These are phyloP conservation scores for Celastrina argiolus DNA, from an alignment of 2,888 invertebrate species.

Conservation along the genomic window DNA sequence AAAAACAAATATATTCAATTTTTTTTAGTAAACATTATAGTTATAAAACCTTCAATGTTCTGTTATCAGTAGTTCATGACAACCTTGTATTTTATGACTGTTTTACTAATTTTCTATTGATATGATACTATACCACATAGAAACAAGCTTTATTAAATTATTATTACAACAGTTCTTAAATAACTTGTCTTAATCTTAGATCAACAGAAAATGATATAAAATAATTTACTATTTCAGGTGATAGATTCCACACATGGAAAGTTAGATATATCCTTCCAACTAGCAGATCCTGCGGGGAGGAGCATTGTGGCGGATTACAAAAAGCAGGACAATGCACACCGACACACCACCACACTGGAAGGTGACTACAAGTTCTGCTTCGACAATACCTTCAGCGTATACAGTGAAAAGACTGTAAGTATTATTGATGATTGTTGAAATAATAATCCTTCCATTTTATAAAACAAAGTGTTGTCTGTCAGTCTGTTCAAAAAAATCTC, in stretches of 20 bases:
- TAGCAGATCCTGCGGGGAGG: conserved; percentile 82
- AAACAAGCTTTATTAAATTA: no score
- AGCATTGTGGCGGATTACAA: conserved; percentile 83
- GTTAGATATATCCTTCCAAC: conserved; percentile 87
- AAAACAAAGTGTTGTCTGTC: no score
- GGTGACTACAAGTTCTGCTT: conserved; percentile 93
- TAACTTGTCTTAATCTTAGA: no score
- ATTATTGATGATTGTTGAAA: no score
- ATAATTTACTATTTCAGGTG: conserved; percentile 71
- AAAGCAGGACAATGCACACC: conserved; percentile 83
- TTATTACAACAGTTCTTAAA: no score
- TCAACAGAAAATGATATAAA: not conserved
- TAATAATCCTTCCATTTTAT: no score
- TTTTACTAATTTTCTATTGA: not conserved
- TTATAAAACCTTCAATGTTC: not conserved
- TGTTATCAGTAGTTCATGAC: not conserved
- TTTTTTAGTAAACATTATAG: no score
- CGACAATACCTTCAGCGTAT: conserved; percentile 86
- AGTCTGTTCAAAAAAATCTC: no score
- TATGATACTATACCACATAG: no score
- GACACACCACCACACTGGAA: conserved; percentile 74
- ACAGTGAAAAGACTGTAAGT: conserved; percentile 85
- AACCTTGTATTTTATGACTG: not conserved
- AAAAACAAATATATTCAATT: no score
- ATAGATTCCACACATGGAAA: conserved; percentile 91